Percentiles rank a stretch among this genome's conserved stretches.
These are phyloP conservation scores for Anthoscopus minutus DNA, from an alignment of 2,113 vertebrate species.

Conservation along the genomic window DNA sequence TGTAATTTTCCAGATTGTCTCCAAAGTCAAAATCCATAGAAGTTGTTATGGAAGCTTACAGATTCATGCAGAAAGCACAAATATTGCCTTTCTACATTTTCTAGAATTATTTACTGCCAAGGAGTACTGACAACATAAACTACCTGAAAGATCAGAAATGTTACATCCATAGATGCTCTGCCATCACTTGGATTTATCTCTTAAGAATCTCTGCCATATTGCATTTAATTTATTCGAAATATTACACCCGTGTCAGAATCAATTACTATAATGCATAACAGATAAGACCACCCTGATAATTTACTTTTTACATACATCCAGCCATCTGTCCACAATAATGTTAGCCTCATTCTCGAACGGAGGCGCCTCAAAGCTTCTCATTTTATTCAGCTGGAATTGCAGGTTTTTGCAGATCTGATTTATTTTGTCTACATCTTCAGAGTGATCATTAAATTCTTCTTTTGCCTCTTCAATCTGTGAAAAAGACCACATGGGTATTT, in stretches of 20 bases:
- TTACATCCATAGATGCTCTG: background rate
- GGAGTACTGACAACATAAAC: background rate
- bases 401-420: constrained; percentile 85
- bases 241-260: constrained; percentile 6
- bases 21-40: background rate
- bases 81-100: background rate
- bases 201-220: background rate
- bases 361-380: constrained; percentile 83
- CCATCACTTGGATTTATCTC: constrained; percentile 15
- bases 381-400: constrained; percentile 87
- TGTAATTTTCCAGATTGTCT: background rate
- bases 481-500: background rate
- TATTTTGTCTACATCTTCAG: constrained; percentile 81
- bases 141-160: background rate
- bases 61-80: background rate
- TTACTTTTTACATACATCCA: constrained; percentile 83
- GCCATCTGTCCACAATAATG: constrained; percentile 87
- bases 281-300: constrained; percentile 52
- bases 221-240: constrained; percentile 46
- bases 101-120: background rate
- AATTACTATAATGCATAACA: constrained; percentile 56
- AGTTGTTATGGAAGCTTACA: background rate
- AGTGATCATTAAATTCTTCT: constrained; percentile 77
- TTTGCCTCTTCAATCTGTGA: constrained; percentile 80
- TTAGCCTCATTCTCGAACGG: constrained; percentile 87